Base-by-base conservation (phyloP, 35 echinoderm and acorn worm species). In the Eucidaris tribuloides region DNA sequence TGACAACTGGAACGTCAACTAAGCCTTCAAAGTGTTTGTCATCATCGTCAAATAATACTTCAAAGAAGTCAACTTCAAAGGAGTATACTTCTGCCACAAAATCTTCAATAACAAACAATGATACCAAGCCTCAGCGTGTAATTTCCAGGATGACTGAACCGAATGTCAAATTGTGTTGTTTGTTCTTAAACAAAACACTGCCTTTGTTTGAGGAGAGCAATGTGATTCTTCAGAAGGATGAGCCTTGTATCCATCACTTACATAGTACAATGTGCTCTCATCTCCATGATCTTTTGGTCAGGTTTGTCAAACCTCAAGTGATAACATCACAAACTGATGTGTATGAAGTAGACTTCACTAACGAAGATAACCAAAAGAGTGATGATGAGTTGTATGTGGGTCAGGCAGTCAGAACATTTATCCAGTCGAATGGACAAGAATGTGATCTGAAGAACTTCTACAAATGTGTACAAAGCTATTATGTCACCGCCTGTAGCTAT, bases 231-330 rank as follows among this genome's bases (percentile, higher is more conserved):
- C 64, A 85, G 62, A 85, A 77, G 66, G 65, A 85, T 42, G 42
- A 85, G 45, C 83, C 63, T 68, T 85, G 81, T 65, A 27, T 83
- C 50, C 81, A 83, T 83, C 42, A 17, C 56, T 83, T 83, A 65
- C 54, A 38, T 22, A 45, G 58, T 35, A 83, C 81, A 40, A 44
- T 85, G 65, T 45, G 13, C 31, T 23, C 42, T 38, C 83, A 85
- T 42, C 66, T 85, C 30, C 59, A 77, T 36, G 49, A 78, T 3
- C 39, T 55, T 32, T 44, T 85, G 83, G 30, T 37, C 24, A 27
- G 27, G 43, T 76, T 76, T 23, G 41, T 76, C 66, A 85, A 85
- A 56, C 64, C 83, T 48, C 19, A 41, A 23, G 71, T 30, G 34
- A 33, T 85, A 54, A n/a, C 72, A 60, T 25, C 25, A 22, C 22